Conservation (phyloP, 1,140 invertebrate genomes). For the Pseudomyrmex pallidus region DNA sequence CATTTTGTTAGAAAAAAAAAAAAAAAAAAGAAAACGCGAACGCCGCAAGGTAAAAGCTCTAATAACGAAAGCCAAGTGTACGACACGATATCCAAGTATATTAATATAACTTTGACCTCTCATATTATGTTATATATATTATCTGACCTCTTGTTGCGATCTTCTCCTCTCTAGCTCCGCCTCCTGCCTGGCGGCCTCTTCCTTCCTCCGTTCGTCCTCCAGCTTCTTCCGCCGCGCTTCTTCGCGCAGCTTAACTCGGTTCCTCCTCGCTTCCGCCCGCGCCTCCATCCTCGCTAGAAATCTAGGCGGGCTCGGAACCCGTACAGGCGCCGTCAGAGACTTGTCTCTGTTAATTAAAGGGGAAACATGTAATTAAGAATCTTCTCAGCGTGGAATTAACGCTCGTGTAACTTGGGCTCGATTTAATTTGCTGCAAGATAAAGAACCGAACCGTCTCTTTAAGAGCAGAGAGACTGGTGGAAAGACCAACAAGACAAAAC, state of each 20-base stretch:
- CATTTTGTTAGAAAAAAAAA: too few relatives aligned
- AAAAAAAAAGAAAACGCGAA: background rate
- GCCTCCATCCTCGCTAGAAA: constrained; percentile 79
- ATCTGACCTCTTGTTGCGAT: constrained; percentile 72
- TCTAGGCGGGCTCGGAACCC: constrained; percentile 75
- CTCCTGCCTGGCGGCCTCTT: constrained; percentile 66
- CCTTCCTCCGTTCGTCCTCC: constrained; percentile 71
- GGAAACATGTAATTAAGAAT: background rate
- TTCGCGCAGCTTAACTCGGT: constrained; percentile 71
- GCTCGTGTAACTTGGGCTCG: background rate
- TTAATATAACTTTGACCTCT: constrained; percentile 63
- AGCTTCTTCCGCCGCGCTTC: constrained; percentile 72
- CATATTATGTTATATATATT: constrained; percentile 14
- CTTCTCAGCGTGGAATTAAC: background rate
- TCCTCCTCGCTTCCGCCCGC: constrained; percentile 72
- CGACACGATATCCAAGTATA: constrained; percentile 21
- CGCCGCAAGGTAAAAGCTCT: constrained; percentile 36
- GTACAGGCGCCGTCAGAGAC: constrained; percentile 46
- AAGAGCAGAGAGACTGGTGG: background rate
- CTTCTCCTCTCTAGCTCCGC: constrained; percentile 73
- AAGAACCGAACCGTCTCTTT: constrained; percentile 32
- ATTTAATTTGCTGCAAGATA: constrained; percentile 10
- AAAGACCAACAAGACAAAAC: background rate
- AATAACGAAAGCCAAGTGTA: constrained; percentile 20
- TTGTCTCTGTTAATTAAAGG: constrained; percentile 64